Evolutionary conservation across 2,113 vertebrate genomes (phyloP).

Genomic region (Aptenodytes patagonicus): DNA sequence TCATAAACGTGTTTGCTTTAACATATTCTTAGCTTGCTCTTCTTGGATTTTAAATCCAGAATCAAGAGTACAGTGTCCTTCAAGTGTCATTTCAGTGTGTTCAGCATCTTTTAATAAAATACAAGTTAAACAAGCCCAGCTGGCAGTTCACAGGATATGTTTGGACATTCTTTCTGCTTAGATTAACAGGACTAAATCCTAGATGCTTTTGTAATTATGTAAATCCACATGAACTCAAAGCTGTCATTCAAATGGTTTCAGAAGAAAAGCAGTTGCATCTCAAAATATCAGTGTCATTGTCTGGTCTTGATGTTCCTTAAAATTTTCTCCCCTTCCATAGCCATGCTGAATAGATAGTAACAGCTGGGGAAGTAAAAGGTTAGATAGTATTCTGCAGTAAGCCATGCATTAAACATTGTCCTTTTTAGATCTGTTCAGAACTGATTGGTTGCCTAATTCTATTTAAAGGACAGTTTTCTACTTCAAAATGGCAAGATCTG

Average conservation of each 20-base stretch:
- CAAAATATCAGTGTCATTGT: not conserved
- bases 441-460: not conserved
- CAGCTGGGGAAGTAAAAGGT: not conserved
- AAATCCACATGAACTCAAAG: not conserved
- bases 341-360: not conserved
- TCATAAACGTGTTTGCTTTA: constrained; percentile 39
- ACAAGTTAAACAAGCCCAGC: constrained; percentile 33
- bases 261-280: not conserved
- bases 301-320: not conserved
- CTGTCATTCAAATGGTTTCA: not conserved
- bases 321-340: not conserved
- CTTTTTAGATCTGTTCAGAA: not conserved
- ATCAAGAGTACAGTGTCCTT: constrained; percentile 37
- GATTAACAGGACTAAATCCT: not conserved
- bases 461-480: not conserved
- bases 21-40: constrained; percentile 23
- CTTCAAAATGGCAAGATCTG: not conserved
- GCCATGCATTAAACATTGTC: not conserved
- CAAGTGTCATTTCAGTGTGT: constrained; percentile 27
- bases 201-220: not conserved
- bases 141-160: constrained; percentile 17
- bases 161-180: constrained; percentile 50
- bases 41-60: constrained; percentile 39
- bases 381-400: not conserved
- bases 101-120: constrained; percentile 33